Conservation (phyloP, 2,888 invertebrate species). For the Agrypnus murinus region DNA sequence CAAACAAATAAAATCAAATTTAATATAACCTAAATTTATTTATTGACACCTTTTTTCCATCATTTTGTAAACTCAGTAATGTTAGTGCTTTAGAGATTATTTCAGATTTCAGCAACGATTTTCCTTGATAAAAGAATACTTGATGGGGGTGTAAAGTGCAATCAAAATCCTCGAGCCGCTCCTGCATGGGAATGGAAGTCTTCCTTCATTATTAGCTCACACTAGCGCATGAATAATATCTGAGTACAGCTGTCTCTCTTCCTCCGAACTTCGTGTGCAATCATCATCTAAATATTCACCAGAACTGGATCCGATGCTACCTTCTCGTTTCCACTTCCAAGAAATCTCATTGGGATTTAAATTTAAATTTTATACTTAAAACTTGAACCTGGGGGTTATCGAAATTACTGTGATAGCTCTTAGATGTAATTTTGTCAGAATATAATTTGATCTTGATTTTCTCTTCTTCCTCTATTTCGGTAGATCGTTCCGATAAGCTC, state of each 20-base stretch:
- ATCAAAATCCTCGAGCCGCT: conserved; percentile 27
- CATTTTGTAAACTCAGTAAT: not conserved
- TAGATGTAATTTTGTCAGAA: conserved; percentile 43
- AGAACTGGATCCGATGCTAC: conserved; percentile 51
- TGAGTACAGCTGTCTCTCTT: conserved; percentile 44
- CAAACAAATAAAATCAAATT: no score
- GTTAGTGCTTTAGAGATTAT: not conserved
- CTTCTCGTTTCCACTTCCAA: conserved; percentile 48
- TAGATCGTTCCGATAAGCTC: conserved; percentile 13
- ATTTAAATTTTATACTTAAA: conserved; percentile 55
- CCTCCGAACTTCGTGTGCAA: conserved; percentile 52
- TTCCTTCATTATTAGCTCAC: conserved; percentile 53
- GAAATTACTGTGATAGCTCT: conserved; percentile 49
- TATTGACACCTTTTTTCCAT: not conserved
- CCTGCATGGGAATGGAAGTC: conserved; percentile 37
- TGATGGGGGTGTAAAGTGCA: conserved; percentile 25
- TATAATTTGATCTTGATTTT: conserved; percentile 39
- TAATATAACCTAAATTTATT: no score
- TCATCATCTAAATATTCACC: conserved; percentile 57
- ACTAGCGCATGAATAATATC: conserved; percentile 54
- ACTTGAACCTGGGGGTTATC: conserved; percentile 51
- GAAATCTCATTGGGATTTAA: conserved; percentile 45
- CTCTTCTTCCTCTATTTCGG: conserved; percentile 28
- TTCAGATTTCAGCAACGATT: not conserved
- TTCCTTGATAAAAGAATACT: conserved; percentile 2